Percentiles rank a stretch among this genome's conserved stretches.
Evolutionary conservation across 2,888 invertebrate species (phyloP).

Genomic region (Drosophila melanocephala): DNA sequence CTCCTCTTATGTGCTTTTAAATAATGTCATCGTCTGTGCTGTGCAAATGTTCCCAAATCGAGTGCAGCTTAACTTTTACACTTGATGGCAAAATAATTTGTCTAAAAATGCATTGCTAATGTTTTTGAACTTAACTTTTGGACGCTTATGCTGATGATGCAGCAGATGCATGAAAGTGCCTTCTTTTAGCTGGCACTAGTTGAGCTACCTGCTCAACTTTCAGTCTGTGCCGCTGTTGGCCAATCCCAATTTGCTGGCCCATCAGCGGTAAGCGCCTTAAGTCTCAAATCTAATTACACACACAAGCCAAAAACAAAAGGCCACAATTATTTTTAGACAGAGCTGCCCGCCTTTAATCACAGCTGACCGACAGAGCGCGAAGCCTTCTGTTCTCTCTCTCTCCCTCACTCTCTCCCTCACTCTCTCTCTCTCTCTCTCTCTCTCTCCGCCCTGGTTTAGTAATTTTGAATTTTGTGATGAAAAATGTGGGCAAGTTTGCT

Average conservation of each 20-base stretch:
- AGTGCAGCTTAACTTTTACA: conserved; percentile 59
- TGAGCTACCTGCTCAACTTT: conserved; percentile 11
- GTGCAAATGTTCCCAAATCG: conserved; percentile 52
- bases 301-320: conserved; percentile 29
- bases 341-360: conserved; percentile 62
- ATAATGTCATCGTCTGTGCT: conserved; percentile 54
- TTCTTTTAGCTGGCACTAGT: background rate
- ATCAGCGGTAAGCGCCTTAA: conserved; percentile 72
- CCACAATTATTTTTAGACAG: conserved; percentile 16
- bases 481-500: conserved; percentile 55
- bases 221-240: conserved; percentile 32
- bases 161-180: conserved; percentile 10
- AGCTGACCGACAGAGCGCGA: conserved; percentile 59
- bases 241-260: conserved; percentile 63
- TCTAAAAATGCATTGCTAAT: conserved; percentile 45
- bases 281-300: conserved; percentile 75
- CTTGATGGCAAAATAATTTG: conserved; percentile 72
- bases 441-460: conserved; percentile 17
- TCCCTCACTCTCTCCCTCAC: background rate
- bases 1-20: conserved; percentile 47
- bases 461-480: conserved; percentile 50
- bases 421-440: background rate
- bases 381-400: background rate
- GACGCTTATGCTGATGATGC: conserved; percentile 8
- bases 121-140: conserved; percentile 18